Base-by-base conservation (phyloP, 53 echinoderm and acorn worm species). In the Mesocentrotus franciscanus region DNA sequence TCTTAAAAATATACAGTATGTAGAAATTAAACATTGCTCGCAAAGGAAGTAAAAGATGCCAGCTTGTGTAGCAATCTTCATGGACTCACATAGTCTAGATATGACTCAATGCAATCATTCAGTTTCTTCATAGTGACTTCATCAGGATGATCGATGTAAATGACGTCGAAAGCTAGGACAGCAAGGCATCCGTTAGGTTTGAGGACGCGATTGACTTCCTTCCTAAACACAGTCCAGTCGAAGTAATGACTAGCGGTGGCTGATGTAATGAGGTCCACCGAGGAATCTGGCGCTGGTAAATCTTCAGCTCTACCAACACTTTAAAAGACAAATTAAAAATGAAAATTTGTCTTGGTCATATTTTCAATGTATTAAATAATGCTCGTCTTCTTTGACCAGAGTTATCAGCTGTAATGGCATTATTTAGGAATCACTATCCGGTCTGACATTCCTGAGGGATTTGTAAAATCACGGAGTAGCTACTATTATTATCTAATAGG, bases 181-280 rank as follows among this genome's bases (percentile, higher is more conserved):
- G 16, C 93, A 56, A 92, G 74, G 56, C 93, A 92, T 26, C 93
- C 93, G 76, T 92, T 92, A 4, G 93, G 71, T 76, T 92, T 71
- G 29, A 92, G 93, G 9, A 72, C 93, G 56, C 93, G 93, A 14
- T 92, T 76, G 27, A 92, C 93, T 27, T 92, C 93, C 93, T 92
- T 75, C 27, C 56, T n/a, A 27, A 92, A 92, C n/a, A 75, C 30
- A 1, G 24, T 6, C 93, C 93, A 92, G 93, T 92, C 56, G 76
- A 71, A 92, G 42, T 92, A 92, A 49, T 92, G 93, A n/a, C 93
- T 92, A 4, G 93, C 93, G 10, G 93, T 92, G 17, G 93, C 93
- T 9, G 93, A 92, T 7, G 93, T 75, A 26, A 92, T 92, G 26
- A 92, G 11, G n/a, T 92, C 93, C 35, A 74, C 75, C 22, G 93